Evolutionary conservation across 2,888 invertebrate species (phyloP).

Genomic region (Aleiodes alternator): DNA sequence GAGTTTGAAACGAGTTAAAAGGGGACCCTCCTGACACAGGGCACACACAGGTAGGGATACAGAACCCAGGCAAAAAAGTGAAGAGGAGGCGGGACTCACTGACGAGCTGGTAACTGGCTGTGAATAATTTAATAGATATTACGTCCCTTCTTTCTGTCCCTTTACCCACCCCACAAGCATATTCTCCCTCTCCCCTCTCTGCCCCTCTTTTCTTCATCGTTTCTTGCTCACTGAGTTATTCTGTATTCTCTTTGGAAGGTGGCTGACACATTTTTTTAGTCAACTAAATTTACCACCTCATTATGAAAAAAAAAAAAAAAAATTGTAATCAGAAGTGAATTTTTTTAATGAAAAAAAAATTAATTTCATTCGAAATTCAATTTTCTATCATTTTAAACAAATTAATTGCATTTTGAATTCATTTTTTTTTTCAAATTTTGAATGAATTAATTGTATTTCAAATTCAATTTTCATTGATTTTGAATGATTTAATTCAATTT

Average conservation of each 20-base stretch:
- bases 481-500: too few species aligned
- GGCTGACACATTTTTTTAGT: slow-evolving; percentile 29
- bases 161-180: slow-evolving; percentile 35
- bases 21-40: slow-evolving; percentile 44
- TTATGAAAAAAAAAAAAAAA: background rate
- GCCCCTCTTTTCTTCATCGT: slow-evolving; percentile 19
- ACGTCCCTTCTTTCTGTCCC: slow-evolving; percentile 55
- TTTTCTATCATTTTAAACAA: too few species aligned
- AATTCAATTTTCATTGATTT: too few species aligned
- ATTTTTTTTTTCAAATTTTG: too few species aligned
- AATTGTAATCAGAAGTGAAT: background rate
- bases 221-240: slow-evolving; percentile 30
- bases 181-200: slow-evolving; percentile 10
- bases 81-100: slow-evolving; percentile 63
- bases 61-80: slow-evolving; percentile 56
- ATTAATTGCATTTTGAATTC: too few species aligned
- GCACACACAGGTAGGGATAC: slow-evolving; percentile 42
- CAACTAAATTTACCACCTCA: slow-evolving; percentile 34
- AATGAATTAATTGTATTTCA: too few species aligned
- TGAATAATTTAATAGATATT: slow-evolving; percentile 69
- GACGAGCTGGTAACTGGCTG: slow-evolving; percentile 69
- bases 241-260: background rate
- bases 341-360: too few species aligned
- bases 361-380: too few species aligned
- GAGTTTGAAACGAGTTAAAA: slow-evolving; percentile 51